These are phyloP conservation scores for Bambusicola thoracicus DNA, from an alignment of 2,113 vertebrate genomes.

Conservation along the genomic window DNA sequence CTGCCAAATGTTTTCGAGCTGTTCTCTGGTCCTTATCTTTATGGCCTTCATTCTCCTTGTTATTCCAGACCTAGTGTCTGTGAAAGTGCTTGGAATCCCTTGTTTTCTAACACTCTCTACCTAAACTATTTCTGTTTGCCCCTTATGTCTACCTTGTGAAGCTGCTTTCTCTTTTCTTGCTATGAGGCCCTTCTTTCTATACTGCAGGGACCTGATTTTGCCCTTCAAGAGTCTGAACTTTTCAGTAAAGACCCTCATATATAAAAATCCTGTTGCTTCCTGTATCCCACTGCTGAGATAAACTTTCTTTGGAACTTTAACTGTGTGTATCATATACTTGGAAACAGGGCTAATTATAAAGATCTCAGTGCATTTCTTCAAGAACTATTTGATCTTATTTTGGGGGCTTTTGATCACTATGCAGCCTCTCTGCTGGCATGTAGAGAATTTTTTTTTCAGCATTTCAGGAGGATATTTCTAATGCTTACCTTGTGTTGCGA, in stretches of 20 bases:
- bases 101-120: too few relatives aligned
- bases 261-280: not conserved
- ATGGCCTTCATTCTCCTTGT: too few relatives aligned
- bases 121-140: too few relatives aligned
- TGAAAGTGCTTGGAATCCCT: too few relatives aligned
- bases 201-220: too few relatives aligned
- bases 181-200: too few relatives aligned
- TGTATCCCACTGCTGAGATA: not conserved
- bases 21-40: too few relatives aligned
- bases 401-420: not conserved
- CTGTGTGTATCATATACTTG: not conserved
- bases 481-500: not conserved
- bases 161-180: too few relatives aligned
- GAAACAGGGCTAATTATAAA: not conserved
- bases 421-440: not conserved
- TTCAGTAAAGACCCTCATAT: not conserved
- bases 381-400: not conserved
- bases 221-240: not conserved
- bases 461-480: not conserved
- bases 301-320: not conserved
- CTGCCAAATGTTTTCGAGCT: too few relatives aligned
- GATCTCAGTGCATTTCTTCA: not conserved
- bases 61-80: too few relatives aligned
- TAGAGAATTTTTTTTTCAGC: not conserved
- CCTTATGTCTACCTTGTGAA: too few relatives aligned